Base-by-base conservation (phyloP, 1,140 invertebrate genomes). In the Eueides isabella region DNA sequence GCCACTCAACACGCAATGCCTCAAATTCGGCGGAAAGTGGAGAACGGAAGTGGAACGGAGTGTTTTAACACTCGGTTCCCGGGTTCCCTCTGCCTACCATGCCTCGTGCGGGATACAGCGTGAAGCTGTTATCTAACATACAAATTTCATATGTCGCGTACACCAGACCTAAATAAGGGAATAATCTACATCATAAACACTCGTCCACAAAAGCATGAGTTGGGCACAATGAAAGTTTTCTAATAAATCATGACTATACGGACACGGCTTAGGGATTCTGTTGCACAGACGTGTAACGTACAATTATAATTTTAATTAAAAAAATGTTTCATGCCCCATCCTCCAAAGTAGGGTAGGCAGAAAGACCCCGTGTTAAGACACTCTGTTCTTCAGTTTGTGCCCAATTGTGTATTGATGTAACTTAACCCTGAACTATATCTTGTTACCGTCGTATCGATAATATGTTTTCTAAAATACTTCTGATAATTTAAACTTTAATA, bases 131-230 rank as follows among this genome's bases (percentile, higher is more conserved):
- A 63, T 29, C 55, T 30, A 31, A 65, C 61, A 61, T 72, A 35
- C 30, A 61, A 44, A 28, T 62, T 33, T 26, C 44, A 67, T 33
- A 73, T 30, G 30, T 68, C 30, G 16, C 33, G 38, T 44, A 75
- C 72, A 79, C 79, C 44, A 61, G 19, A 67, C 19, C 63, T 80
- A 80, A 75, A 75, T 73, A 77, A 69, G 61, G 61, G 64, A 77
- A 78, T 80, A 78, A 83, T 80, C 74, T 79, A 72, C 75, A 77
- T 76, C 79, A 83, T 80, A 80, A 80, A 80, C 81, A 79, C 63
- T 81, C 74, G 79, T 78, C 79, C 70, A 76, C 77, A 81, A 77
- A 75, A 71, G 71, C 67, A 72, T 71, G 74, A 77, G 67, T 75
- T 30, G 71, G 66, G 41, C 68, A 80, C 76, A 73, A 76, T 76